A percentile compares a stretch with the other conserved stretches of the same genome.
These are phyloP conservation scores for Aricia artaxerxes DNA, from an alignment of 2,888 invertebrate species.

Conservation along the genomic window DNA sequence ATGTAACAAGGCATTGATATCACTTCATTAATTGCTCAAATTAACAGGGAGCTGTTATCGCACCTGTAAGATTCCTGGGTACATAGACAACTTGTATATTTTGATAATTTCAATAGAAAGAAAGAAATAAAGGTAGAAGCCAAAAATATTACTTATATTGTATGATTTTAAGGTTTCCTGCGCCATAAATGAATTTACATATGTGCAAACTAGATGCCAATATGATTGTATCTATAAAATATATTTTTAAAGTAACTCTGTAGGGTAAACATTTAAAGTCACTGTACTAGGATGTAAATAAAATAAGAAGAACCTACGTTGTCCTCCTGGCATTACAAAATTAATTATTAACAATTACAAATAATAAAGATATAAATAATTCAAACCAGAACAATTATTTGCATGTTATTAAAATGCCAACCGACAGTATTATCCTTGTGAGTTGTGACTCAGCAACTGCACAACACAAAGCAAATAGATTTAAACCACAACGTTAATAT, in stretches of 20 bases:
- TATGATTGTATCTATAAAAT: no score
- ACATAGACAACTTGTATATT: no score
- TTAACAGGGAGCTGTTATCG: not conserved
- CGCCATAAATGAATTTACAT: no score
- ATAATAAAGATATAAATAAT: not conserved
- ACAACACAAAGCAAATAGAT: not conserved
- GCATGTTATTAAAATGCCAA: not conserved
- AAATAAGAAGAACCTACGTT: not conserved
- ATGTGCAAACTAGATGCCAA: no score
- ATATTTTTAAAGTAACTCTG: no score
- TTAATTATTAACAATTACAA: not conserved
- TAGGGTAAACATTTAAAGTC: no score
- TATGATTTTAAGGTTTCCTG: not conserved
- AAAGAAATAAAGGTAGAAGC: not conserved
- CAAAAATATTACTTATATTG: no score
- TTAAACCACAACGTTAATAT: not conserved
- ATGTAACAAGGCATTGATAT: not conserved
- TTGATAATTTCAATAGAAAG: no score
- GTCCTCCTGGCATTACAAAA: not conserved
- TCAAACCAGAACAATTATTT: not conserved
- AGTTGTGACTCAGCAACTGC: not conserved
- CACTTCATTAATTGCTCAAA: not conserved
- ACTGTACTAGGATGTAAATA: no score
- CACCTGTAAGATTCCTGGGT: not conserved
- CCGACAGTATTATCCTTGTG: not conserved